These are phyloP conservation scores for Bradypodion pumilum DNA, from an alignment of 2,797 vertebrate species.

Conservation along the genomic window DNA sequence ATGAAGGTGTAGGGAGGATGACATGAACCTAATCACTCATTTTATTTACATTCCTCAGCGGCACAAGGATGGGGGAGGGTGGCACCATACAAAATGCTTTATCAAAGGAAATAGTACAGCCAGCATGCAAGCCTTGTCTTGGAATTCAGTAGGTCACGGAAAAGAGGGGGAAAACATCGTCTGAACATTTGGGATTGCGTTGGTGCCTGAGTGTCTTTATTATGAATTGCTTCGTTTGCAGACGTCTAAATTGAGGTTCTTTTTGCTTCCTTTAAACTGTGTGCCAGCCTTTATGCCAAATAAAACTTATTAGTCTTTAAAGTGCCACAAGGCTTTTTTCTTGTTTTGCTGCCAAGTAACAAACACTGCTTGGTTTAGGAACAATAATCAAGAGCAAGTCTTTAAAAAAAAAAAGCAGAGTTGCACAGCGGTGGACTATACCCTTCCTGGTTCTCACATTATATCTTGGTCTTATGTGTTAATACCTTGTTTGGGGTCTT, in stretches of 20 bases:
- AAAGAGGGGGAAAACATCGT: neutral
- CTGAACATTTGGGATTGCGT: neutral
- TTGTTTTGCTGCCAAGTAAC: too few species aligned
- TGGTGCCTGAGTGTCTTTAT: neutral
- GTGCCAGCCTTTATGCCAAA: too few species aligned
- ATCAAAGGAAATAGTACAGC: neutral
- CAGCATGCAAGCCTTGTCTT: neutral
- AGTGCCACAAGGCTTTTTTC: too few species aligned
- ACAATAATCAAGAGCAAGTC: neutral
- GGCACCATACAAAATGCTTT: neutral
- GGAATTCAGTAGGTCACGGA: neutral
- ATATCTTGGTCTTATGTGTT: too few species aligned
- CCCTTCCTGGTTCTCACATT: neutral
- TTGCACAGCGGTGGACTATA: neutral
- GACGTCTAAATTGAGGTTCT: neutral
- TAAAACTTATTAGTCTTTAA: too few species aligned
- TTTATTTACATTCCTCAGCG: slow-evolving; percentile 14
- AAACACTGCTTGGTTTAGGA: neutral
- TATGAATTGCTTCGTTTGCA: neutral
- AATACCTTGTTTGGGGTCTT: neutral
- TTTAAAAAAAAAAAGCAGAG: neutral
- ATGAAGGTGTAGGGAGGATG: neutral
- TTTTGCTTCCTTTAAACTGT: neutral
- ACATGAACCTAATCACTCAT: neutral
- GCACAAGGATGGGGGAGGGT: neutral